phyloP scores from a whole-genome alignment of 2,797 vertebrate genomes.

The Acanthis flammea region DNA sequence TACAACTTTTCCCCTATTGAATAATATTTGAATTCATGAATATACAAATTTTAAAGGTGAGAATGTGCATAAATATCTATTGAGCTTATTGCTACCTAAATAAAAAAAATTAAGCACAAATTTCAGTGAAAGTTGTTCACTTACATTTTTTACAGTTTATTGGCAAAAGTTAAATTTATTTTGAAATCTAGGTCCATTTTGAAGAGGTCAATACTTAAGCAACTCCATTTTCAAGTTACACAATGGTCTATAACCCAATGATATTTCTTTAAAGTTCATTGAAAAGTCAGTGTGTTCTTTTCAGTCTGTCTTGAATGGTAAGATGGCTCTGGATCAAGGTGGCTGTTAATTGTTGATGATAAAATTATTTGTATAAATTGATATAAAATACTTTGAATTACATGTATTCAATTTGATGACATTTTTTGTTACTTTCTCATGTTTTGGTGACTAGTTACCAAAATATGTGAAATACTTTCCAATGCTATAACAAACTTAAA shows the following conservation, averaged over 20 bases:
- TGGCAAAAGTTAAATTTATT: neutral
- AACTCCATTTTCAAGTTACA: neutral
- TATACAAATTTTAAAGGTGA: slow-evolving; percentile 9
- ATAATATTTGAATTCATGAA: neutral
- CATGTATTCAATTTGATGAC: neutral
- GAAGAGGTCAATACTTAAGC: neutral
- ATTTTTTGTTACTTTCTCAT: neutral
- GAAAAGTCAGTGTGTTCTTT: neutral
- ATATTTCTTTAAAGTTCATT: neutral
- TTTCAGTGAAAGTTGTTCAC: neutral
- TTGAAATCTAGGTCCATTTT: neutral
- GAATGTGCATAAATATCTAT: neutral
- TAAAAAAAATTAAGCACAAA: neutral
- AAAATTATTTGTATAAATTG: neutral
- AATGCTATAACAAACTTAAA: neutral
- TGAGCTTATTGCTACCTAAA: neutral
- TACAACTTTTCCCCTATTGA: slow-evolving; percentile 3
- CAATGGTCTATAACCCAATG: neutral
- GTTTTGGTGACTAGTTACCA: neutral
- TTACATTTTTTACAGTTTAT: neutral
- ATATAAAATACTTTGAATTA: neutral
- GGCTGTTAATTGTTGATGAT: neutral
- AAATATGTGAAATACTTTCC: neutral
- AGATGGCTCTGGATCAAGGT: neutral
- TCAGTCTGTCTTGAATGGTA: neutral